These are phyloP conservation scores for Luidia sarsii DNA, from an alignment of 53 echinoderm and acorn worm species.

Conservation along the genomic window DNA sequence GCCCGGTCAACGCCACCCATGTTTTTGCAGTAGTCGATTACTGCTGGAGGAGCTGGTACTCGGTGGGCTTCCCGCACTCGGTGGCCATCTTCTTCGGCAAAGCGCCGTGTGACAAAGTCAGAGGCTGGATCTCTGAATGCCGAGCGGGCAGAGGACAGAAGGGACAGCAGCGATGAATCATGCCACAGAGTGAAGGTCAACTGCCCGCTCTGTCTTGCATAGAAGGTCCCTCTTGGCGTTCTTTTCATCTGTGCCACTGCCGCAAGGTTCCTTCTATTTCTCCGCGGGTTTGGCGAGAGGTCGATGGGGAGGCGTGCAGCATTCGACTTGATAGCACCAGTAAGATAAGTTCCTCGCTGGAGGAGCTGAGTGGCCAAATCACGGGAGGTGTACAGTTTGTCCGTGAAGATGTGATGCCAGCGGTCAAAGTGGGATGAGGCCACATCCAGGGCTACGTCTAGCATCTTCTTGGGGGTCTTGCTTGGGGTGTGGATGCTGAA, in stretches of 20 bases:
- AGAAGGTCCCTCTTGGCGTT: conserved; percentile 22
- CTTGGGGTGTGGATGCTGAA: background rate
- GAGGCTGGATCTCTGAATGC: background rate
- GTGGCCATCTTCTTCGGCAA: background rate
- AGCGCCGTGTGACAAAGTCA: background rate
- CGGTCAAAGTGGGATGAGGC: background rate
- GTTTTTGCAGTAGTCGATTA: background rate
- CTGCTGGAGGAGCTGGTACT: background rate
- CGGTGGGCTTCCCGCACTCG: background rate
- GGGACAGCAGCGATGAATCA: background rate
- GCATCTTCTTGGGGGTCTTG: background rate
- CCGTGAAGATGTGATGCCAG: conserved; percentile 34
- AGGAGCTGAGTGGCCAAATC: conserved; percentile 27
- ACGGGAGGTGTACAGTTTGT: conserved; percentile 33
- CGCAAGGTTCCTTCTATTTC: background rate
- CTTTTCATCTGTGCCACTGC: background rate
- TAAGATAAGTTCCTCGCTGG: conserved; percentile 19
- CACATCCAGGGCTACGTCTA: background rate
- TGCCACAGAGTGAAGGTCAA: background rate
- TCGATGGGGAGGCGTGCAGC: conserved; percentile 11
- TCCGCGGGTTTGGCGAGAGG: background rate
- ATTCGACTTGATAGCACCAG: background rate
- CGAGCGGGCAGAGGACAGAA: background rate
- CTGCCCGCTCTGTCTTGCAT: conserved; percentile 23
- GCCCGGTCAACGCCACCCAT: conserved; percentile 14